phyloP scores from a whole-genome alignment of 2,888 invertebrate genomes.

The Drosophila anomalipes region DNA sequence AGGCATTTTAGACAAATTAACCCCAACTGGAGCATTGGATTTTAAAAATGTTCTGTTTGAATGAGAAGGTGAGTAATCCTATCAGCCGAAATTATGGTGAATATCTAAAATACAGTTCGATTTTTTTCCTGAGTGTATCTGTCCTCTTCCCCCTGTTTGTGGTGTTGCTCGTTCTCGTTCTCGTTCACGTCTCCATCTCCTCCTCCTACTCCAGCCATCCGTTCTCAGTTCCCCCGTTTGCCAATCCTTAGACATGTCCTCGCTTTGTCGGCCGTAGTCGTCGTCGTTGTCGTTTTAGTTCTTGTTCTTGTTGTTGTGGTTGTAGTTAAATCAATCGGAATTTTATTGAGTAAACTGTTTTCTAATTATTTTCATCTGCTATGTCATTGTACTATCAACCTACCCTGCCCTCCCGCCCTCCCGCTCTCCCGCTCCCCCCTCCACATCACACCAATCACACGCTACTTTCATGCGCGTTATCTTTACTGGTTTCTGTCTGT shows the following conservation, averaged over 20 bases:
- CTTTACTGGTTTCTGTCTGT: conserved; percentile 17
- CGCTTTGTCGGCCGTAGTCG: conserved; percentile 21
- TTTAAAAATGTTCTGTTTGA: too few species aligned
- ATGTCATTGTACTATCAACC: conserved; percentile 29
- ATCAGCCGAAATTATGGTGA: background rate
- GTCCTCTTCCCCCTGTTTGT: background rate
- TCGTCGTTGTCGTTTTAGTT: background rate
- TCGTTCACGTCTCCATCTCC: background rate
- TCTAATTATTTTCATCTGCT: conserved; percentile 72
- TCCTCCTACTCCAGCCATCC: too few species aligned
- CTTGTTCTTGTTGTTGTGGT: conserved; percentile 22
- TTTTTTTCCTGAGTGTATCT: background rate
- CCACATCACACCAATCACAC: background rate
- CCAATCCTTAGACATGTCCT: conserved; percentile 25
- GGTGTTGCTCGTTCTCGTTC: background rate
- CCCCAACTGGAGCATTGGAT: too few species aligned
- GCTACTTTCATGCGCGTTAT: conserved; percentile 14
- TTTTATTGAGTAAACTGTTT: conserved; percentile 78
- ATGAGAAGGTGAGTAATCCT: too few species aligned
- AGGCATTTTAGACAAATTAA: too few species aligned
- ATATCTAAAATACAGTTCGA: background rate
- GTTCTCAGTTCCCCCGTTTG: background rate
- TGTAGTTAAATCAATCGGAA: conserved; percentile 73
- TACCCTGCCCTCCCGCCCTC: background rate
- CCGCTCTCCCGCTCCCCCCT: background rate